These are phyloP conservation scores for Eilema caniola DNA, from an alignment of 2,888 invertebrate species.

Conservation along the genomic window DNA sequence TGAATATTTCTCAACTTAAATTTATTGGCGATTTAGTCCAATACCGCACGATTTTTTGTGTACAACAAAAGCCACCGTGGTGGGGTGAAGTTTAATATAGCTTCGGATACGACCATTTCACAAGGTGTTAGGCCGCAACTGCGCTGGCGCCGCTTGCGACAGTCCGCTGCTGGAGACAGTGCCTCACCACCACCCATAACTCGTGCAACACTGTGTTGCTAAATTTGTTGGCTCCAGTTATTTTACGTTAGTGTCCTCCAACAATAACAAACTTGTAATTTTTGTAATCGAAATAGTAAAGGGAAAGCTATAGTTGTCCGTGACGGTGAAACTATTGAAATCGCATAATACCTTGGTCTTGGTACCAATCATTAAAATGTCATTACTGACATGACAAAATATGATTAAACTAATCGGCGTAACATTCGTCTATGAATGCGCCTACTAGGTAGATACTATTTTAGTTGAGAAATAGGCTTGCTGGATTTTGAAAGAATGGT, in stretches of 20 bases:
- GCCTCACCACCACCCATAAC: conserved; percentile 59
- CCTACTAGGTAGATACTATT: not conserved
- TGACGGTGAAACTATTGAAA: conserved; percentile 55
- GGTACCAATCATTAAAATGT: conserved; percentile 16
- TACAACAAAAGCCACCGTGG: conserved; percentile 78
- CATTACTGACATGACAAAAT: conserved; percentile 4
- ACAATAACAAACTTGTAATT: conserved; percentile 66
- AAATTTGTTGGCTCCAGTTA: conserved; percentile 74
- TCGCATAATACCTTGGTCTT: conserved; percentile 20
- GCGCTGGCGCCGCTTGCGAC: conserved; percentile 73
- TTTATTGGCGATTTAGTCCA: conserved; percentile 50
- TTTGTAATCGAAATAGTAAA: conserved; percentile 63
- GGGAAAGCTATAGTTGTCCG: conserved; percentile 56
- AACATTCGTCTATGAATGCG: not conserved
- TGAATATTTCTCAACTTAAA: conserved; percentile 44
- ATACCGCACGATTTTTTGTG: conserved; percentile 71
- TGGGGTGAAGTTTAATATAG: conserved; percentile 82
- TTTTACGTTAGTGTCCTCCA: conserved; percentile 66
- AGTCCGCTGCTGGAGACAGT: conserved; percentile 62
- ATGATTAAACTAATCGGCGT: not conserved
- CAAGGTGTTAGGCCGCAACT: conserved; percentile 80
- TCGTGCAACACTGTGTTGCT: conserved; percentile 78
- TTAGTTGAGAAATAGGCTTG: not conserved
- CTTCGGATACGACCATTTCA: conserved; percentile 85
- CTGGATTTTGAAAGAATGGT: not conserved